Conservation (phyloP, 1,140 invertebrate genomes). For the Carposina sasakii region DNA sequence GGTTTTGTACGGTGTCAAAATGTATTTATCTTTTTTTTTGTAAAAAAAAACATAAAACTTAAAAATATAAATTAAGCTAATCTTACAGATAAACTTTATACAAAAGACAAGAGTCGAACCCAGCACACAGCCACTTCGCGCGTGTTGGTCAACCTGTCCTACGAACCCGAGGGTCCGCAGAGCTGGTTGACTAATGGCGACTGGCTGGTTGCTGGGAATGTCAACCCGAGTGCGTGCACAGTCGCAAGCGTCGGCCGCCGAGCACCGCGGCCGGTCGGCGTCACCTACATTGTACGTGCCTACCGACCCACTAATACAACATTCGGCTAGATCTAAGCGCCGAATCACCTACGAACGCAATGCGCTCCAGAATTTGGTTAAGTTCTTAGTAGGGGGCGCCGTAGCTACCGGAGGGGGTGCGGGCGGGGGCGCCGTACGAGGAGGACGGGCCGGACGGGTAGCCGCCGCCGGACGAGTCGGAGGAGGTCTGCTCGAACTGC, state of each 20-base stretch:
- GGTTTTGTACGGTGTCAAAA: conserved; percentile 68
- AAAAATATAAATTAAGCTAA: conserved; percentile 52
- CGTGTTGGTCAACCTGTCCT: neutral
- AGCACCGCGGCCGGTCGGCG: conserved; percentile 34
- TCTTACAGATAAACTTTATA: conserved; percentile 66
- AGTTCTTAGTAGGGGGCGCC: conserved; percentile 72
- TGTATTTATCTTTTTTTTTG: conserved; percentile 69
- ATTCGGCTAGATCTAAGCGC: conserved; percentile 35
- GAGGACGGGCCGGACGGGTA: conserved; percentile 73
- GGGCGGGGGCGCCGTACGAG: conserved; percentile 66
- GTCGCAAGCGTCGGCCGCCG: conserved; percentile 60
- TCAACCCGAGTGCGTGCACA: conserved; percentile 62
- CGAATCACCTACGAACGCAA: neutral
- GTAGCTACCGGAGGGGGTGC: conserved; percentile 74
- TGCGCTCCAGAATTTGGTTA: conserved; percentile 22
- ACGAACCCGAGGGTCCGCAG: conserved; percentile 23
- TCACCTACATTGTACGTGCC: conserved; percentile 68
- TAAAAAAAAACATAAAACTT: conserved; percentile 44
- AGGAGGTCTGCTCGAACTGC: conserved; percentile 76
- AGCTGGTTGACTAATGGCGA: conserved; percentile 24
- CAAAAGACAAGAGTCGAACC: conserved; percentile 56
- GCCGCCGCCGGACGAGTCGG: conserved; percentile 68
- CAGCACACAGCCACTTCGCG: conserved; percentile 57
- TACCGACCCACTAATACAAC: conserved; percentile 39
- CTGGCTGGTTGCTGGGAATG: conserved; percentile 48